A percentile compares a stretch with the other conserved stretches of the same genome.
Evolutionary conservation across 1,140 invertebrate genomes (phyloP).

Genomic region (Matsumurasca onukii): DNA sequence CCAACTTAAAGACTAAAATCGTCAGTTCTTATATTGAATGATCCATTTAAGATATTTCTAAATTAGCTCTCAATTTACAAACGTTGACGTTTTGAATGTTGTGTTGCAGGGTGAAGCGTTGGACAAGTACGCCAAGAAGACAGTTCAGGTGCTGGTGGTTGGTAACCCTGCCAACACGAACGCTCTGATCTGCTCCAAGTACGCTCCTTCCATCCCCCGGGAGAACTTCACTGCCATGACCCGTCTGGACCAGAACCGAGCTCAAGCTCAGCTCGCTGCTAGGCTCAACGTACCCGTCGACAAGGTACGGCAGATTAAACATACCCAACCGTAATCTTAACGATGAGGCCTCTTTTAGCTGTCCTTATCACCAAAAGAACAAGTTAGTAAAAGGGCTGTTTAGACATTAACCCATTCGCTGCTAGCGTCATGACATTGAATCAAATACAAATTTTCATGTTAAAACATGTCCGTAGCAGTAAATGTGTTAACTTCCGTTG

Average conservation of each 20-base stretch:
- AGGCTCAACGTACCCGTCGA: constrained; percentile 38
- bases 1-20: too few relatives aligned
- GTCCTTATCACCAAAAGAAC: too few relatives aligned
- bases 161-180: constrained; percentile 99
- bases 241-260: constrained; percentile 91
- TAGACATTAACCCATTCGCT: too few relatives aligned
- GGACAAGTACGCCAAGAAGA: constrained; percentile 90
- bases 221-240: constrained; percentile 99
- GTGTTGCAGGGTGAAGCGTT: constrained; percentile 76
- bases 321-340: constrained; percentile 53
- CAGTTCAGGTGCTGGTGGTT: constrained; percentile 95
- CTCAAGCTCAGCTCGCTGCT: constrained; percentile 40
- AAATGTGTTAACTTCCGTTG: too few relatives aligned
- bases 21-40: too few relatives aligned
- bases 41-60: too few relatives aligned
- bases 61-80: too few relatives aligned
- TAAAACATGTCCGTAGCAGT: too few relatives aligned
- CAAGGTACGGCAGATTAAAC: constrained; percentile 21
- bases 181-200: constrained; percentile 93
- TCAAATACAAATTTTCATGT: too few relatives aligned
- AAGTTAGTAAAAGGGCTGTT: constrained; percentile 53
- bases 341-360: constrained; percentile 45
- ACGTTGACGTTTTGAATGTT: too few relatives aligned
- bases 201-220: constrained; percentile 95
- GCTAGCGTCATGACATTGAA: too few relatives aligned